Evolutionary conservation across 2,113 vertebrate species (phyloP).

Genomic region (Triplophysa tibetana): DNA sequence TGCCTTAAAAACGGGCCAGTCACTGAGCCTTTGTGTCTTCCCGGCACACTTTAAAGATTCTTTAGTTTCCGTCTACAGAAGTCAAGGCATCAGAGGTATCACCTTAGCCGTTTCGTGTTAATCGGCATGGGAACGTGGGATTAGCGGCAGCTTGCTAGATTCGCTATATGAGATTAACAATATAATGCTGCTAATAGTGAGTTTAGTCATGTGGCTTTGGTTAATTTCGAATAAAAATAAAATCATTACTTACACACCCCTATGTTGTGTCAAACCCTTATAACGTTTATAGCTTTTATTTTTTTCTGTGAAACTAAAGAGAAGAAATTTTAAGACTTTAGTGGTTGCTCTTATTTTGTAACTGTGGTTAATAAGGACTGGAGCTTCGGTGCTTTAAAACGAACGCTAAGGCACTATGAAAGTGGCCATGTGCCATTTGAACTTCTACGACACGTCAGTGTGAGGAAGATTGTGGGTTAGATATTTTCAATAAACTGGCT

Average conservation of each 20-base stretch:
- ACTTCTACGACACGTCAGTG: too few relatives aligned
- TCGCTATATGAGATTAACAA: background rate
- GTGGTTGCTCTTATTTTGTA: background rate
- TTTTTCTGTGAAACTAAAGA: background rate
- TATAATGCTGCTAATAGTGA: background rate
- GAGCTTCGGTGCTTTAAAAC: too few relatives aligned
- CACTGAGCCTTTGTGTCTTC: background rate
- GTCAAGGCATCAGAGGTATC: slow-evolving; percentile 28
- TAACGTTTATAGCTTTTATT: too few relatives aligned
- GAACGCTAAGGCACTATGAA: too few relatives aligned
- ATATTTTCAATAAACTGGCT: too few relatives aligned
- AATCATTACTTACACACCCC: too few relatives aligned
- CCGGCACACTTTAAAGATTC: slow-evolving; percentile 4
- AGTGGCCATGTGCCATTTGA: too few relatives aligned
- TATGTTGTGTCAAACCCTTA: background rate
- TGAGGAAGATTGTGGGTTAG: too few relatives aligned
- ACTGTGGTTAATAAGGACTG: too few relatives aligned
- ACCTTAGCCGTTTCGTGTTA: background rate
- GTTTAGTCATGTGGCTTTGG: too few relatives aligned
- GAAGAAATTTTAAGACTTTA: background rate
- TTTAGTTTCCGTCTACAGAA: slow-evolving; percentile 7
- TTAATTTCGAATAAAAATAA: too few relatives aligned
- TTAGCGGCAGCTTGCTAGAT: slow-evolving; percentile 6
- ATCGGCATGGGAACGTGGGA: slow-evolving; percentile 22
- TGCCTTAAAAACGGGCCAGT: slow-evolving; percentile 34